phyloP scores from a whole-genome alignment of 2,113 vertebrate species.

The Spheniscus mendiculus region DNA sequence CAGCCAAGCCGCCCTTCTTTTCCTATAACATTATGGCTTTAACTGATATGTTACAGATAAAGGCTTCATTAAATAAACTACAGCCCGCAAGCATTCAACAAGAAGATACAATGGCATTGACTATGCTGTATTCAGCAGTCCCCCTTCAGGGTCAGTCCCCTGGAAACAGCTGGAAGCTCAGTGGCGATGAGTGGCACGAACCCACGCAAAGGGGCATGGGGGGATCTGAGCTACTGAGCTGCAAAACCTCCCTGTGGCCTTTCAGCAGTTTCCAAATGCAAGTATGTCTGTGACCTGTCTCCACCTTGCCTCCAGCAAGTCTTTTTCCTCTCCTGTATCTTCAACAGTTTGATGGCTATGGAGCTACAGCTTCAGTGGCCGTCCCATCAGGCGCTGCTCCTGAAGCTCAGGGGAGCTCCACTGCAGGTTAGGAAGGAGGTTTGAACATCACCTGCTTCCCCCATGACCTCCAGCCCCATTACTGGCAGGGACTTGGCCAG shows the following conservation, averaged over 20 bases:
- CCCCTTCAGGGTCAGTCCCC: not conserved
- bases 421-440: not conserved
- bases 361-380: not conserved
- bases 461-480: rapidly evolving
- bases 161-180: not conserved
- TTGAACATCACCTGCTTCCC: not conserved
- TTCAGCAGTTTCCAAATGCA: not conserved
- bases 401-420: not conserved
- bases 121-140: not conserved
- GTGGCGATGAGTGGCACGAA: not conserved
- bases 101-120: not conserved
- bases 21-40: not conserved
- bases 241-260: rapidly evolving
- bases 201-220: rapidly evolving
- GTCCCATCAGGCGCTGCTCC: not conserved
- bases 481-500: rapidly evolving
- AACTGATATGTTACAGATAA: not conserved
- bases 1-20: not conserved
- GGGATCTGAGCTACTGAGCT: rapidly evolving
- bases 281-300: rapidly evolving
- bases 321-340: not conserved
- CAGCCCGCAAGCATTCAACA: not conserved
- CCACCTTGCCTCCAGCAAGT: not conserved
- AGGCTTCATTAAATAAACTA: not conserved
- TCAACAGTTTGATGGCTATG: no score